Evolutionary conservation across 2,888 invertebrate species (phyloP), one percentile per base, ranked within the genome.

Genomic region (Lasioglossum oenotherae): DNA sequence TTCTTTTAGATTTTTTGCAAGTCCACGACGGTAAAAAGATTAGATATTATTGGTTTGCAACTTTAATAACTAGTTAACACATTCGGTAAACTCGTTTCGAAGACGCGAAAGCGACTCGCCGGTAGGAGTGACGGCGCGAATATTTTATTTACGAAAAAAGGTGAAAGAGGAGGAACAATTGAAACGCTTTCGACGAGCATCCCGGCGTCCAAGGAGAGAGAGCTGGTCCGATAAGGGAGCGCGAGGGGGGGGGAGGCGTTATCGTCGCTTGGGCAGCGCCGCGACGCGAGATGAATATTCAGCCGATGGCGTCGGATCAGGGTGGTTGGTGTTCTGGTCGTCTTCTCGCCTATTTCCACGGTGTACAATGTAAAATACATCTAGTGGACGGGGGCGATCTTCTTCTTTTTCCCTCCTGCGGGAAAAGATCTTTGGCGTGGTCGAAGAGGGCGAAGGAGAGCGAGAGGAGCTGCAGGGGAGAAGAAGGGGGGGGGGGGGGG

Each of bases 211-310:
- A 31, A 64, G 16, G 64, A 16, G 64, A 64, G 64, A 6, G 27
- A 16, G 31, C 31, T 23, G 53, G 53, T 1, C 53, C 27, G 64
- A 64, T 64, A 64, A 64, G 64, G n/a, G 64, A 78, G 87, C 23
- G 73, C 82, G 78, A 81, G 0, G 0, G n/a, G 31, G 31, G 0
- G 31, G 31, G 0, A 1, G 31, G 69, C 69, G 87, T 91, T 91
- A 91, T 91, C 91, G 87, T 31, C 76, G 71, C 80, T 57, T 73
- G 78, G 83, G 74, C 82, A 84, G 85, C 87, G 74, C 31, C 46
- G 78, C 86, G 84, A 83, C 88, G 88, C 88, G 88, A 92, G 92
- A 93, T 93, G 92, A 92, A 92, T 92, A 92, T 92, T 92, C 89
- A 89, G 86, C 79, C 84, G 79, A 79, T 87, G 86, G 81, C 75